Evolutionary conservation across 2,888 invertebrate genomes (phyloP).

Genomic region (Antheraea assamensis): DNA sequence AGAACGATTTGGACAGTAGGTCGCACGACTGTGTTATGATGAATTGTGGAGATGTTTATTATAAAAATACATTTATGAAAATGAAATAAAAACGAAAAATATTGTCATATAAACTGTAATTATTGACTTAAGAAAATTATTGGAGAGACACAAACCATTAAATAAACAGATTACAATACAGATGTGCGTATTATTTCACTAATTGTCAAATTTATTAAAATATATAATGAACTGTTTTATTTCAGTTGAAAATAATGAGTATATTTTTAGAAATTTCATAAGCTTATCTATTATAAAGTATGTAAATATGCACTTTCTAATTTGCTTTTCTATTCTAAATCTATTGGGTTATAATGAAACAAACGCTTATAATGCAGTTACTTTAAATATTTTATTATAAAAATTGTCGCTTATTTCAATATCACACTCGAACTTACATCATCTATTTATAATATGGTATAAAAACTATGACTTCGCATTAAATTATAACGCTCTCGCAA

Average conservation of each 20-base stretch:
- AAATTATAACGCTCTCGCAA: conserved; percentile 77
- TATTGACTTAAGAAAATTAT: conserved; percentile 81
- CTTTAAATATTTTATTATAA: conserved; percentile 78
- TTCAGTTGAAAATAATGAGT: too few relatives aligned
- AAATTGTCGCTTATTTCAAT: conserved; percentile 78
- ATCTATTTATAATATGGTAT: conserved; percentile 81
- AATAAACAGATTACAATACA: conserved; percentile 81
- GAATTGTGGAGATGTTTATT: conserved; percentile 81
- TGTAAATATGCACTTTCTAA: not conserved
- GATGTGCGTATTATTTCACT: conserved; percentile 64
- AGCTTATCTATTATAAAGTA: not conserved
- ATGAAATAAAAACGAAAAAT: conserved; percentile 81
- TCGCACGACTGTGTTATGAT: conserved; percentile 80
- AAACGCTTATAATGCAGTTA: conserved; percentile 35
- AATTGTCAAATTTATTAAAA: not conserved
- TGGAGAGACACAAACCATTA: conserved; percentile 81
- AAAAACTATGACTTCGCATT: conserved; percentile 82
- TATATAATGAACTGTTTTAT: not conserved
- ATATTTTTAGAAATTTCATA: not conserved
- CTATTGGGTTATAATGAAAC: conserved; percentile 25
- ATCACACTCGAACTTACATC: conserved; percentile 82
- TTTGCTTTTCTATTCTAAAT: not conserved
- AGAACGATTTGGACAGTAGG: conserved; percentile 81
- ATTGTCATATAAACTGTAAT: conserved; percentile 82
- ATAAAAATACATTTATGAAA: conserved; percentile 81